These are phyloP conservation scores for Lutraria lutraria DNA, from an alignment of 2,888 invertebrate species.

Conservation along the genomic window DNA sequence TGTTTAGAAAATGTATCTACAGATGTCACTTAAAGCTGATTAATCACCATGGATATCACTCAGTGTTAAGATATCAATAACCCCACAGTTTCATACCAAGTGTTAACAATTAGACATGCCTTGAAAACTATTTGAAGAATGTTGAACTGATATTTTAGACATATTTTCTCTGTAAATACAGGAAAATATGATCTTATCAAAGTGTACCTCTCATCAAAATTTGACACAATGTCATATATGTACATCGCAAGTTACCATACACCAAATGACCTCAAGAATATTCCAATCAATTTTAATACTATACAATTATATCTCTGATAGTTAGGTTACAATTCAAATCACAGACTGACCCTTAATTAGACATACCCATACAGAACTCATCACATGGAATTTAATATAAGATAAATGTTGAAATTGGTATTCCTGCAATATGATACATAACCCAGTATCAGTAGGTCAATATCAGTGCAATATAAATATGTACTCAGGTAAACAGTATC, in stretches of 20 bases:
- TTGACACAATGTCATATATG: conserved; percentile 5
- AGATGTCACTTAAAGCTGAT: neutral
- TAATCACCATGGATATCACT: neutral
- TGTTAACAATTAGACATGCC: neutral
- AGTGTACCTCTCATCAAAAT: neutral
- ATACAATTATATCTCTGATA: neutral
- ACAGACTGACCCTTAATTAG: no score
- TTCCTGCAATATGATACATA: no score
- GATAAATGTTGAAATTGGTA: no score
- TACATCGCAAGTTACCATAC: neutral
- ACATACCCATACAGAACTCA: no score
- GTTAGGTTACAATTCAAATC: neutral
- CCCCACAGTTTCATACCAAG: neutral
- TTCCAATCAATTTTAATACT: neutral
- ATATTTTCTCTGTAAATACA: conserved; percentile 15
- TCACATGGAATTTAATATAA: no score
- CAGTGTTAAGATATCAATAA: neutral
- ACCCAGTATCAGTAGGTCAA: no score
- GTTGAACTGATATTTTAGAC: neutral
- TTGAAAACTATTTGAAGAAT: conserved; percentile 14
- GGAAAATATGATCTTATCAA: neutral
- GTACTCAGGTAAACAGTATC: no score
- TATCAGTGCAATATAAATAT: no score
- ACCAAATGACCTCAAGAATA: neutral
- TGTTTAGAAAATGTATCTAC: neutral